Percentiles rank a stretch among this genome's conserved stretches.
Conservation (phyloP, 2,888 invertebrate genomes). For the Amphipoea lucens region DNA sequence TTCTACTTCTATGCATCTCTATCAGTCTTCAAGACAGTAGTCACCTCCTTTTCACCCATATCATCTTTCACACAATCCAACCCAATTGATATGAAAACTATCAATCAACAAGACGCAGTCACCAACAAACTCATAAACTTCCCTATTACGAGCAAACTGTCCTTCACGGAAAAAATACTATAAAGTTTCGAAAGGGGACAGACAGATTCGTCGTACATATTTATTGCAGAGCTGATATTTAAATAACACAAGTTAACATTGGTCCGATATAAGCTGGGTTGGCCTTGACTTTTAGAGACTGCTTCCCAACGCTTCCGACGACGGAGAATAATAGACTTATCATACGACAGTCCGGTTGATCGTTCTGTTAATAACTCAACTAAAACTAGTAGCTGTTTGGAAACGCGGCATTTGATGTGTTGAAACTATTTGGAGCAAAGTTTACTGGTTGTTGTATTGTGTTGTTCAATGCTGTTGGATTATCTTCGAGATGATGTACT, state of each 20-base stretch:
- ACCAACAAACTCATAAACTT: slow-evolving; percentile 43
- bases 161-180: slow-evolving; percentile 80
- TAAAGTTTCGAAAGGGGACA: slow-evolving; percentile 86
- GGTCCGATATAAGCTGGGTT: slow-evolving; percentile 83
- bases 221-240: slow-evolving; percentile 83
- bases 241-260: slow-evolving; percentile 90
- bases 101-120: neutral
- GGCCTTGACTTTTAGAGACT: slow-evolving; percentile 88
- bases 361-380: slow-evolving; percentile 46
- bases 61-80: neutral
- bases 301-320: slow-evolving; percentile 87
- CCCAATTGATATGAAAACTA: neutral
- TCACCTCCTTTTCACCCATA: neutral
- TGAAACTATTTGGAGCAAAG: slow-evolving; percentile 64
- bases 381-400: slow-evolving; percentile 59
- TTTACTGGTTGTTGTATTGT: slow-evolving; percentile 50
- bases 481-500: slow-evolving; percentile 19
- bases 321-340: slow-evolving; percentile 79
- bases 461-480: slow-evolving; percentile 30
- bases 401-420: slow-evolving; percentile 65
- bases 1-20: neutral
- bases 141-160: slow-evolving; percentile 68
- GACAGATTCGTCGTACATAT: slow-evolving; percentile 75
- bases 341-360: slow-evolving; percentile 60
- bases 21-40: too few relatives aligned